These are phyloP conservation scores for Oreochromis niloticus DNA, from an alignment of 2,113 vertebrate species.

Conservation along the genomic window DNA sequence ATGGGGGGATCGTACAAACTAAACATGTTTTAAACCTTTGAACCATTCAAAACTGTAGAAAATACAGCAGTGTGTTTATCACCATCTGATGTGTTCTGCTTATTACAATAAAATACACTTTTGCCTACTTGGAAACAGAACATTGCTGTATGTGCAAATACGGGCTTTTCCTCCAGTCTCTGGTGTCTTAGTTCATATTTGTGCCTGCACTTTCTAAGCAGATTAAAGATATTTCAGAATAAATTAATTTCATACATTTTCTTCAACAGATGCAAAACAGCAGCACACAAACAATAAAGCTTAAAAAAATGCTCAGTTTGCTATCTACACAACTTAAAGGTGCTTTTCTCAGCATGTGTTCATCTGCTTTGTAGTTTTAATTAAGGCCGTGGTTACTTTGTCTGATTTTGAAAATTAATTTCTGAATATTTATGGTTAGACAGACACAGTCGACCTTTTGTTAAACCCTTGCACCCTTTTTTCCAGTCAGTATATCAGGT, in stretches of 20 bases:
- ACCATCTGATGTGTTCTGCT: neutral
- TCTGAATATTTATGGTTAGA: neutral
- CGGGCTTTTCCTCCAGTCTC: neutral
- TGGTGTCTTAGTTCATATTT: neutral
- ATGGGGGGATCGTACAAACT: constrained; percentile 37
- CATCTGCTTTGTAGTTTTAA: neutral
- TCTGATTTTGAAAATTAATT: neutral
- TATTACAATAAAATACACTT: neutral
- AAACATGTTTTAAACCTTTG: neutral
- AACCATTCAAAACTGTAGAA: constrained; percentile 24
- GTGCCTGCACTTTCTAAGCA: neutral
- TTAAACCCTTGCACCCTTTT: neutral
- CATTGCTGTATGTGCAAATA: neutral
- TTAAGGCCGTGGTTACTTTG: neutral
- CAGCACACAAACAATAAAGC: constrained; percentile 12
- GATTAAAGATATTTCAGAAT: neutral
- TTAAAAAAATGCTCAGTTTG: neutral
- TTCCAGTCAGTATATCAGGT: accelerated
- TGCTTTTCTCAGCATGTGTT: constrained; percentile 17
- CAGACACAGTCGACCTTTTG: neutral
- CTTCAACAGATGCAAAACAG: neutral
- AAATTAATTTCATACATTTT: neutral
- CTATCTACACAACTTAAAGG: constrained; percentile 12
- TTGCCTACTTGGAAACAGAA: neutral
- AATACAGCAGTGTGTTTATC: constrained; percentile 8